Conservation (phyloP, 1,140 invertebrate genomes). For the Nasonia vitripennis region DNA sequence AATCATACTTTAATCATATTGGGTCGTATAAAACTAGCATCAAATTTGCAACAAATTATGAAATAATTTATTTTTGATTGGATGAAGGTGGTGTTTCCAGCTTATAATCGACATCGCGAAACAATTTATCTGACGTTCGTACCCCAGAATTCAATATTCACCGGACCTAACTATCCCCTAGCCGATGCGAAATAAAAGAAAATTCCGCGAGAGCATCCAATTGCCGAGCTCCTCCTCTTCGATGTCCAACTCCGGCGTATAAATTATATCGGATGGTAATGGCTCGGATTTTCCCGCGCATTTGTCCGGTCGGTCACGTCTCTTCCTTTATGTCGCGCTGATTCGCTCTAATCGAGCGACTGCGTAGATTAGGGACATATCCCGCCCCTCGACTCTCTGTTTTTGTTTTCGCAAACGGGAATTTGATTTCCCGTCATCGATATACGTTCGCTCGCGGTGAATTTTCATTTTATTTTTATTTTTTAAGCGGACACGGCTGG, state of each 20-base stretch:
- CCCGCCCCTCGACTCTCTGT: too few species aligned
- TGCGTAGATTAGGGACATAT: background rate
- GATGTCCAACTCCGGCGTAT: background rate
- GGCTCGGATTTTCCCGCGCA: background rate
- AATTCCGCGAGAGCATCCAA: slow-evolving; percentile 4
- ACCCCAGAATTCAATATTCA: background rate
- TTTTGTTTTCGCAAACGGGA: background rate
- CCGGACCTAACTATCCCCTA: background rate
- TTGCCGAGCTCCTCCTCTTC: slow-evolving; percentile 1
- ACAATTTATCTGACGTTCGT: background rate
- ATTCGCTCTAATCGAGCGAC: background rate
- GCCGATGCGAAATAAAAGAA: background rate
- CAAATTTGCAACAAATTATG: too few species aligned
- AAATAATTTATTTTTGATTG: too few species aligned
- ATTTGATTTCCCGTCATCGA: background rate
- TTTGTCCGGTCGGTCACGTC: background rate
- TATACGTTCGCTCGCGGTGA: too few species aligned
- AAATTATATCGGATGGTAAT: slow-evolving; percentile 9
- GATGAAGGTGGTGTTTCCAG: too few species aligned
- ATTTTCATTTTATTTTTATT: too few species aligned
- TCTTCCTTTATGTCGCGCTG: background rate
- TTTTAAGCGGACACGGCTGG: too few species aligned
- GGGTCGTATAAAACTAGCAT: too few species aligned
- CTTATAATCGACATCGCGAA: too few species aligned
- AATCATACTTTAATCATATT: too few species aligned